Evolutionary conservation across 2,797 vertebrate genomes (phyloP), one percentile per base, ranked within the genome.

Genomic region (Silurus lanzhouensis): DNA sequence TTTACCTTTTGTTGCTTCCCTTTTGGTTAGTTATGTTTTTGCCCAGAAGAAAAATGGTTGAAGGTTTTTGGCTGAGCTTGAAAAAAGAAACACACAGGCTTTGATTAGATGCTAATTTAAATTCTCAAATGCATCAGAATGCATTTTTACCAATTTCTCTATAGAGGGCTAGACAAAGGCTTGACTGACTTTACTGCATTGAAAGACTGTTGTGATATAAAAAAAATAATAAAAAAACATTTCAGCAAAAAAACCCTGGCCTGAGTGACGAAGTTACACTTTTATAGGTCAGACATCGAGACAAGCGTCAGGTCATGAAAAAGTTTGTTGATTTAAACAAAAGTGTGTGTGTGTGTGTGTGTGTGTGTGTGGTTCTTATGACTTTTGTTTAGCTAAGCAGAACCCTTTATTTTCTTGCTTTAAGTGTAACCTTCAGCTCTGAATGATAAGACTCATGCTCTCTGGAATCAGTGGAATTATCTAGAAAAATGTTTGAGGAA

Each of bases 401-500:
- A 85, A 12, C 5, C 60, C 44, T 9, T 57, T 20, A 66, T 66
- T 66, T 76, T 25, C 61, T 27, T 66, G 10, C 78, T 75, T 58
- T n/a, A 20, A 44, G 60, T 58, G 46, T 85, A 80, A 66, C 82
- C 79, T 78, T 84, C 48, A 81, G 68, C 58, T 31, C n/a, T 27
- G 38, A 81, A 55, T 81, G 46, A 72, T 55, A 12, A 63, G 81
- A 58, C 55, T 48, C 44, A 63, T 19, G 17, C 31, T 67, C 20
- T 60, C 48, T 46, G 38, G 64, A 83, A 55, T 22, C 46, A 68
- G 76, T 58, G 75, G 71, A 57, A 70, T 63, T 52, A 64, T 87
- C 46, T 44, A 31, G n/a, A 75, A 75, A 52, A 81, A 67, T 74
- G 46, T 78, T 25, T 46, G 27, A 91, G 91, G 89, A 92, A 91